These are phyloP conservation scores for Lemur catta DNA, from an alignment of 2,797 vertebrate species.

Conservation along the genomic window DNA sequence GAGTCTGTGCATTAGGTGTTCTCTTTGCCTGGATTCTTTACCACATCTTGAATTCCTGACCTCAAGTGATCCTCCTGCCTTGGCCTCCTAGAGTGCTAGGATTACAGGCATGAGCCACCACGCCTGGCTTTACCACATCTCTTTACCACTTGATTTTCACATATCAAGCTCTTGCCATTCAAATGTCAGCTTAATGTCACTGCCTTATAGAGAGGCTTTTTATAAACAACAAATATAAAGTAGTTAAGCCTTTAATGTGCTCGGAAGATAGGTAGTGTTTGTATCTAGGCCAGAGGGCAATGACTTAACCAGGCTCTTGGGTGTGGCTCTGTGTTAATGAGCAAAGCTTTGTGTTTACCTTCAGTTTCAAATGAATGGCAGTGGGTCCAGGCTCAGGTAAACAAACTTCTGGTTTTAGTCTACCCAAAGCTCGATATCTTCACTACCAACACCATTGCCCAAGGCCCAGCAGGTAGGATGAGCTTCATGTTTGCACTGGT, in stretches of 20 bases:
- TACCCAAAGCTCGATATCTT: background rate
- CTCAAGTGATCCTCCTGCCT: no score
- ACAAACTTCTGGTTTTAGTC: background rate
- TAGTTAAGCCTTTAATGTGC: background rate
- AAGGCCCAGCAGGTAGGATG: background rate
- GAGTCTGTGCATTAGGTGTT: background rate
- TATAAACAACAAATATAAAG: background rate
- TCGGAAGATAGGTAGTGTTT: background rate
- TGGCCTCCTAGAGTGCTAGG: no score
- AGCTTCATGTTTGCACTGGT: background rate
- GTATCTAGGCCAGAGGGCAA: background rate
- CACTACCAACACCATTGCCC: background rate
- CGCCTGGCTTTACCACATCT: no score
- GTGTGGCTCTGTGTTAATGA: background rate
- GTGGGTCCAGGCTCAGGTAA: background rate
- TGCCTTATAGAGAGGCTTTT: background rate
- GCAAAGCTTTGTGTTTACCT: background rate
- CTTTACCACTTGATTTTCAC: background rate
- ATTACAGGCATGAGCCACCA: no score
- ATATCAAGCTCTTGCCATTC: background rate
- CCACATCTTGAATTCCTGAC: no score
- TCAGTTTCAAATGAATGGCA: background rate
- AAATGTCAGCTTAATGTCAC: background rate
- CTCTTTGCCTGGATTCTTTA: background rate
- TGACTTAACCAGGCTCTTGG: background rate